Evolutionary conservation across 2,888 invertebrate species (phyloP).

Genomic region (Ennomos quercinarius): DNA sequence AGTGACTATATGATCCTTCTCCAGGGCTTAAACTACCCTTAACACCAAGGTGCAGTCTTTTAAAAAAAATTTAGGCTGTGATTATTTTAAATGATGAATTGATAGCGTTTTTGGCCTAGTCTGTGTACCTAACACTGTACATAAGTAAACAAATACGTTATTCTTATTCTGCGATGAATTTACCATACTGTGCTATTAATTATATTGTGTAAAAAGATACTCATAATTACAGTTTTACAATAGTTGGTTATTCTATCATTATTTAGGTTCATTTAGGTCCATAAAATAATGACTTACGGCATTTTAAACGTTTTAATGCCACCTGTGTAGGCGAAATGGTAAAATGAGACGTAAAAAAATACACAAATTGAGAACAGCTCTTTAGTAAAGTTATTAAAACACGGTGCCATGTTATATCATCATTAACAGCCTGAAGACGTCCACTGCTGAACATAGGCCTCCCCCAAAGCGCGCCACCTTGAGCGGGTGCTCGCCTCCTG

Average conservation of each 20-base stretch:
- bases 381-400: too few species aligned
- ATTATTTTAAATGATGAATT: too few species aligned
- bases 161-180: neutral
- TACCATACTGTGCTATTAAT: conserved; percentile 4
- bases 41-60: too few species aligned
- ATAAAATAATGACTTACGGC: conserved; percentile 52
- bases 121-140: neutral
- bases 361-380: neutral
- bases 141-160: neutral
- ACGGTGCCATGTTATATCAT: too few species aligned
- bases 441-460: too few species aligned
- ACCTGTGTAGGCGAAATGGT: conserved; percentile 22
- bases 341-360: neutral
- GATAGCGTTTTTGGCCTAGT: too few species aligned
- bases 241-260: conserved; percentile 50
- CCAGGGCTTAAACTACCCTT: too few species aligned
- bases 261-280: conserved; percentile 51
- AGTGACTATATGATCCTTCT: too few species aligned
- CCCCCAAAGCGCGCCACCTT: too few species aligned
- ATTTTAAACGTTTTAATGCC: conserved; percentile 36
- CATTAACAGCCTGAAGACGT: too few species aligned
- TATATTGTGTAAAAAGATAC: conserved; percentile 43
- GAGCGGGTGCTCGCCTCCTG: too few species aligned
- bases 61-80: too few species aligned
- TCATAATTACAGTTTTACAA: conserved; percentile 49